These are phyloP conservation scores for Rhinatrema bivittatum DNA, from an alignment of 2,797 vertebrate genomes.

Conservation along the genomic window DNA sequence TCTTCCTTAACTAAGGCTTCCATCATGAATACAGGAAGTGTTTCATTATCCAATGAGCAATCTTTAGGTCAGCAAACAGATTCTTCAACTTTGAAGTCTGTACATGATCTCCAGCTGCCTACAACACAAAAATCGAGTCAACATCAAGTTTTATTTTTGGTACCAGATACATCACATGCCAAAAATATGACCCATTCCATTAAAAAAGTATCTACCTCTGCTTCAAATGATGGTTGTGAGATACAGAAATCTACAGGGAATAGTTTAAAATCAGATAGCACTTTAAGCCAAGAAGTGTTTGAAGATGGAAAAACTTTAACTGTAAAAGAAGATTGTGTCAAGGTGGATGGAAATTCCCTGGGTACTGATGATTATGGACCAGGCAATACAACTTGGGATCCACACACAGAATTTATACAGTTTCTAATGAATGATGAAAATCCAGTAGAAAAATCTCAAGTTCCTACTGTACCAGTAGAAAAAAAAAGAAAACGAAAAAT, in stretches of 20 bases:
- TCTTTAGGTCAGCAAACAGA: conserved; percentile 65
- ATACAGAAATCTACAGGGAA: conserved; percentile 64
- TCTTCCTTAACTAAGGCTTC: conserved; percentile 80
- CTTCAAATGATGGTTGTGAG: conserved; percentile 69
- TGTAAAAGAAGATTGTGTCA: conserved; percentile 56
- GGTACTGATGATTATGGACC: conserved; percentile 66
- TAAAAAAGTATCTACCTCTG: conserved; percentile 76
- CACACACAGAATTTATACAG: conserved; percentile 77
- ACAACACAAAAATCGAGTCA: conserved; percentile 68
- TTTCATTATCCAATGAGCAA: conserved; percentile 77
- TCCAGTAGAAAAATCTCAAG: conserved; percentile 58
- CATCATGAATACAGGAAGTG: conserved; percentile 78
- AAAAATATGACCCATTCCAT: conserved; percentile 75
- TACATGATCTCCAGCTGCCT: conserved; percentile 75
- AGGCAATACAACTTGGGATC: conserved; percentile 73
- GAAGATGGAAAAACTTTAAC: conserved; percentile 58
- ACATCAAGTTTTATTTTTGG: conserved; percentile 72
- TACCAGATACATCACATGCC: conserved; percentile 78
- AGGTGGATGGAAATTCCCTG: conserved; percentile 68
- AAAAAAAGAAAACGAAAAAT: conserved; percentile 75
- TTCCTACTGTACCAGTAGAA: conserved; percentile 56
- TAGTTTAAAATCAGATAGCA: conserved; percentile 66
- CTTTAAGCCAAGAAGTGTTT: conserved; percentile 69
- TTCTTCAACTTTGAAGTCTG: conserved; percentile 72
- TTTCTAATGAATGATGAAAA: conserved; percentile 73